Evolutionary conservation across 2,113 vertebrate genomes (phyloP), one percentile per base, ranked within the genome.

Genomic region (Pagrus major): DNA sequence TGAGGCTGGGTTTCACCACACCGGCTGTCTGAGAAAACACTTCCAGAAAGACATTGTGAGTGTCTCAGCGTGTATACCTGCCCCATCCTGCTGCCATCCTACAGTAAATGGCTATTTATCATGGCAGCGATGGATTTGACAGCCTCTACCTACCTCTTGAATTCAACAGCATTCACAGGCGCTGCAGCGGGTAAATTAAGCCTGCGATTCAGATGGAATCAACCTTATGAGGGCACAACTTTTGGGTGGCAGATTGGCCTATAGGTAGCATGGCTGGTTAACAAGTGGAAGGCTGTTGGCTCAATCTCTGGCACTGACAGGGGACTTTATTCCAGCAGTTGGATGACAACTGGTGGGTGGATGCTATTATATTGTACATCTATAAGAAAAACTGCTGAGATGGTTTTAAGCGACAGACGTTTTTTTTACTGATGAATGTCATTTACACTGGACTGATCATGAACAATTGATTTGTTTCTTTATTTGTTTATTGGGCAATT

Each of bases 41-140:
- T 89, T 80, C 55, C 74, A 89, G 77, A 78, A 84, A 88, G 84
- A 88, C 85, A 83, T 60, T 83, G 79, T 47, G 61, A 85, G 82
- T 46, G 76, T 86, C 85, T 89, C 88, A 55, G 79, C 54, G 42
- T 78, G 84, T 81, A 76, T 86, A 86, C 85, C 88, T 90, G 82
- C 90, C 82, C 85, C 68, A 81, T 88, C 86, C 83, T 75, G 86
- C 91, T 92, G 90, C 90, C 90, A 85, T 86, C 81, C 72, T 63
- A 86, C 89, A 85, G 84, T 92, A 92, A 92, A 94, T 90, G 88
- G 82, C 87, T 91, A 92, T 93, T 93, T 92, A 92, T 92, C 90
- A 91, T 86, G 87, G 86, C 84, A 81, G 86, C 76, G 87, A 88
- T 68, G 84, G 70, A 87, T 91, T 76, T 93, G 91, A 93, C 92